Percentiles rank a stretch among this genome's conserved stretches.
Evolutionary conservation across 2,888 invertebrate species (phyloP).

Genomic region (Phyllotreta cruciferae): DNA sequence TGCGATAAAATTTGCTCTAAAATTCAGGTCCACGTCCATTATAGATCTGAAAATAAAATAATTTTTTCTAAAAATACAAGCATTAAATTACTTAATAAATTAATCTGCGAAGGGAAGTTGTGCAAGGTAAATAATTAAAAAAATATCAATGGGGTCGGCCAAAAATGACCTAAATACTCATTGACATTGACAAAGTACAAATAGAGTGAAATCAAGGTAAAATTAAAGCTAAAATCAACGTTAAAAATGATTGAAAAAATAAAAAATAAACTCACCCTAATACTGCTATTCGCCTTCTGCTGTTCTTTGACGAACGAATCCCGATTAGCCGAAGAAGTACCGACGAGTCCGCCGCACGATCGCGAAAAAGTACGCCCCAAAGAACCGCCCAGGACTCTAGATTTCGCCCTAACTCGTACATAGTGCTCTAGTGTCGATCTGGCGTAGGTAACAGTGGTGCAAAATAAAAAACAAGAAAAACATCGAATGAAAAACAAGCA

Average conservation of each 20-base stretch:
- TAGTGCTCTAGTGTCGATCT: conserved; percentile 64
- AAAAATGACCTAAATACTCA: too few relatives aligned
- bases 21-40: conserved; percentile 30
- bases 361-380: conserved; percentile 71
- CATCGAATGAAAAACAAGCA: conserved; percentile 49
- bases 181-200: too few relatives aligned
- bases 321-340: conserved; percentile 49
- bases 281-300: conserved; percentile 40
- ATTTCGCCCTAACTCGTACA: conserved; percentile 68
- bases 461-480: conserved; percentile 50
- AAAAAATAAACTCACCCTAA: conserved; percentile 32
- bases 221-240: too few relatives aligned
- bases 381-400: conserved; percentile 70
- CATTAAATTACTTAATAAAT: background rate
- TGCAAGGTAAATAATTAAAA: background rate
- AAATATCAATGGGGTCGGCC: too few relatives aligned
- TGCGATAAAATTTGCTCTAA: conserved; percentile 15
- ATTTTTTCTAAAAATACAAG: background rate
- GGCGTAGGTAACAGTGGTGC: conserved; percentile 51
- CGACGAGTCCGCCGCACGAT: conserved; percentile 67
- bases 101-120: too few relatives aligned
- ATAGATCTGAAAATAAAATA: conserved; percentile 25
- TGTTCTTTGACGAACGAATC: conserved; percentile 62
- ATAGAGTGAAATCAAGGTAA: too few relatives aligned
- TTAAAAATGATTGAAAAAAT: background rate